Evolutionary conservation across 2,797 vertebrate genomes (phyloP), one percentile per base, ranked within the genome.

Genomic region (Ctenosaura bakeri): DNA sequence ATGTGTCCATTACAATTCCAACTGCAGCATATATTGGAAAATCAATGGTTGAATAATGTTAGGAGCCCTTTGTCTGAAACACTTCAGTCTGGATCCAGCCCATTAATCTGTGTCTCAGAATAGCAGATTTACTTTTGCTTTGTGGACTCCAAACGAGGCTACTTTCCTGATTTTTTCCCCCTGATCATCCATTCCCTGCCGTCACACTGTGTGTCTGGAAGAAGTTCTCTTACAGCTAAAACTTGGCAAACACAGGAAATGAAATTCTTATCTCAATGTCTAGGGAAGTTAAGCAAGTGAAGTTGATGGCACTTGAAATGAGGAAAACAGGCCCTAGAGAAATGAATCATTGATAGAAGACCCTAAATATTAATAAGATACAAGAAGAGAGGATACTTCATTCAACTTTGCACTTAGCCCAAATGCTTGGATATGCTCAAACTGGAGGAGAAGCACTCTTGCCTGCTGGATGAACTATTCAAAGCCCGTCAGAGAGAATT

Each of bases 301-400:
- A 92, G 90, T 83, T 88, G 86, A 82, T 87, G 93, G 85, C 89
- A 87, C 80, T 69, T 77, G 87, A 93, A 88, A 92, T 92, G 91
- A 95, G 94, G 95, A 94, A 95, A 96, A 89, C 87, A 94, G 62
- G 88, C 90, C 90, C 91, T 42, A 82, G 93, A 94, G 93, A 87
- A 94, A 95, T 95, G 91, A 95, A 95, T 96, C 95, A 96, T 96
- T 95, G 90, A 96, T 92, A 93, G 79, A 73, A 1, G 1, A 90
- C 9, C 89, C 93, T 95, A 95, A 96, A 96, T 96, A 96, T 95
- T 96, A 94, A 96, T 95, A 86, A 89, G 82, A 88, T 92, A 91
- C 94, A 92, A 94, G 92, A 80, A 76, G 92, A 92, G 89, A 92
- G 85, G 92, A 93, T 89, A 89, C 81, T 94, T 93, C 35, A 85